These are phyloP conservation scores for Pterocles gutturalis DNA, from an alignment of 2,113 vertebrate genomes.

Conservation along the genomic window DNA sequence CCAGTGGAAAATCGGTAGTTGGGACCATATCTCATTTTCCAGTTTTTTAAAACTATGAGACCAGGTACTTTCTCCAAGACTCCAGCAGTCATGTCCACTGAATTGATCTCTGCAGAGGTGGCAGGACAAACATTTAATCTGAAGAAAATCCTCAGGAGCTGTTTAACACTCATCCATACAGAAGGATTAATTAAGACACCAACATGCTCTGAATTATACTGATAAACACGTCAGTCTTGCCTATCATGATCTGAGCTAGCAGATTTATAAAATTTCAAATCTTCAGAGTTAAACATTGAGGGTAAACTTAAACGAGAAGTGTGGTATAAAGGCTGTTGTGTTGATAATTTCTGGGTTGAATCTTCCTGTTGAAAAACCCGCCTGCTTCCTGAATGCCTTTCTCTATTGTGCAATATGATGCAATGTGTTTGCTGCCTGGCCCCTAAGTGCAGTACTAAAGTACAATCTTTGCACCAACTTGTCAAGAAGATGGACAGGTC, in stretches of 20 bases:
- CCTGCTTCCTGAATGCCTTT: background rate
- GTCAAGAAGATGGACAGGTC: background rate
- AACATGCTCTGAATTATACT: background rate
- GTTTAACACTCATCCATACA: background rate
- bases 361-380: background rate
- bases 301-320: background rate
- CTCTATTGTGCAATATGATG: background rate
- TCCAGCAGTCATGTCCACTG: background rate
- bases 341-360: background rate
- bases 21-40: background rate
- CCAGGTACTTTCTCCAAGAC: background rate
- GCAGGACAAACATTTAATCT: background rate
- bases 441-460: background rate
- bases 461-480: background rate
- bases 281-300: background rate
- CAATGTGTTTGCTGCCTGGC: background rate
- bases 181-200: background rate
- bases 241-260: accelerated
- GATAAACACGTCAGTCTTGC: background rate
- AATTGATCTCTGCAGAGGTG: background rate
- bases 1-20: background rate
- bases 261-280: background rate
- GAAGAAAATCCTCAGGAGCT: background rate
- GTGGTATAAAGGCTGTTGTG: background rate
- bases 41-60: background rate